Percentiles rank a stretch among this genome's conserved stretches.
Evolutionary conservation across 2,113 vertebrate species (phyloP).

Genomic region (Lampris incognitus): DNA sequence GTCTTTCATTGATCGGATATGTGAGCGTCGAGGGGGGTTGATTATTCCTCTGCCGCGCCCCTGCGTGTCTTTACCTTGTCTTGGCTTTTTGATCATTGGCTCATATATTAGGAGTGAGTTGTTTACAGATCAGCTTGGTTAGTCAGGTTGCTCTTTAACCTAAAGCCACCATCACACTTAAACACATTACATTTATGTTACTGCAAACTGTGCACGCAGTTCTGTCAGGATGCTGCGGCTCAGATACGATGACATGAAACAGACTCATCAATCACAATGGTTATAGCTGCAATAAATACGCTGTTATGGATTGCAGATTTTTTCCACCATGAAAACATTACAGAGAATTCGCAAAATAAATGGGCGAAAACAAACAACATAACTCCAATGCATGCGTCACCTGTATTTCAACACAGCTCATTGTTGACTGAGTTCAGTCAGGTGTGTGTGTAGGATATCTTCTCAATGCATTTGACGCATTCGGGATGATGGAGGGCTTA

Average conservation of each 20-base stretch:
- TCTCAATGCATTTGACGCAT: too few relatives aligned
- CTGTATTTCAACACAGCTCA: too few relatives aligned
- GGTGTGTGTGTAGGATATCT: too few relatives aligned
- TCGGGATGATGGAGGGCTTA: conserved; percentile 11
- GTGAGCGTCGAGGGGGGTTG: conserved; percentile 73
- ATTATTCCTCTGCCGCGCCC: conserved; percentile 79
- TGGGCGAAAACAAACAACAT: too few relatives aligned
- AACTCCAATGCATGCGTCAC: too few relatives aligned
- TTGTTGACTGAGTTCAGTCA: too few relatives aligned
- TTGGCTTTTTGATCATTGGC: conserved; percentile 71
- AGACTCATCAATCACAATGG: too few relatives aligned
- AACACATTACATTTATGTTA: background rate
- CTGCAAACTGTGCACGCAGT: background rate
- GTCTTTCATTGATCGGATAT: conserved; percentile 83
- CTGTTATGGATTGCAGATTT: too few relatives aligned
- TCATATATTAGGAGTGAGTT: conserved; percentile 62
- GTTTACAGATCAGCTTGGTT: conserved; percentile 60
- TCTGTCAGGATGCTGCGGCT: background rate
- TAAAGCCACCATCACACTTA: conserved; percentile 2
- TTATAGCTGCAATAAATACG: too few relatives aligned
- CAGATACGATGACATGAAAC: too few relatives aligned
- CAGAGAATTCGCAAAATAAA: too few relatives aligned
- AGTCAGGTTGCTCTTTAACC: conserved; percentile 29
- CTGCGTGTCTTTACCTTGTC: conserved; percentile 72
- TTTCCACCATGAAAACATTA: too few relatives aligned